Percentiles rank a stretch among this genome's conserved stretches.
Evolutionary conservation across 2,113 vertebrate species (phyloP).

Genomic region (Notechis scutatus): DNA sequence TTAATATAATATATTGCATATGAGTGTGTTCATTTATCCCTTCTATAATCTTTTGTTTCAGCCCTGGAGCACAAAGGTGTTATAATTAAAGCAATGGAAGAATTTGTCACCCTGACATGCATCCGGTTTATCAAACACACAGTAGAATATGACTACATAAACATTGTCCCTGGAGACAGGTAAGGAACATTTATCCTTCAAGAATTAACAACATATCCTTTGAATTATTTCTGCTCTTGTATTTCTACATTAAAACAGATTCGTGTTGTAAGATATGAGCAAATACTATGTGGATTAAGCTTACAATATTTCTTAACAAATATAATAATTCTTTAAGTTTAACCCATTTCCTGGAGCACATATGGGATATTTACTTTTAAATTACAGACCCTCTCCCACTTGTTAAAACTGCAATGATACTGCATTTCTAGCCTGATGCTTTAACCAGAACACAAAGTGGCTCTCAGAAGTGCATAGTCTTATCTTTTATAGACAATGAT

Average conservation of each 20-base stretch:
- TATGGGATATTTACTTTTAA: background rate
- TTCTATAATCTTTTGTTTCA: slow-evolving; percentile 31
- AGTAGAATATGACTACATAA: slow-evolving; percentile 78
- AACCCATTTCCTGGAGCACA: background rate
- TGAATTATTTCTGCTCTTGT: background rate
- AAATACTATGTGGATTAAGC: background rate
- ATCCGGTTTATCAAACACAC: slow-evolving; percentile 78
- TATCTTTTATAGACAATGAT: background rate
- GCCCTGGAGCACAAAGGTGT: slow-evolving; percentile 49
- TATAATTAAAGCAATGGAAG: slow-evolving; percentile 70
- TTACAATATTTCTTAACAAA: background rate
- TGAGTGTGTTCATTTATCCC: background rate
- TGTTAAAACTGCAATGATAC: background rate
- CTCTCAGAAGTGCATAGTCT: no score
- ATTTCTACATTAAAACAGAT: background rate
- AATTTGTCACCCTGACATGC: slow-evolving; percentile 76
- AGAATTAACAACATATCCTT: background rate
- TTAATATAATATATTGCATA: background rate
- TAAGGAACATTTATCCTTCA: slow-evolving; percentile 52
- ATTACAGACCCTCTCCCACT: background rate
- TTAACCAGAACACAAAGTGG: background rate
- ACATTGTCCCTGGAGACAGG: slow-evolving; percentile 79
- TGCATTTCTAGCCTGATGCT: background rate
- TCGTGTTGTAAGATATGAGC: background rate
- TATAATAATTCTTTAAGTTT: background rate